Evolutionary conservation across 1,140 invertebrate species (phyloP).

Genomic region (Leptinotarsa defecta): DNA sequence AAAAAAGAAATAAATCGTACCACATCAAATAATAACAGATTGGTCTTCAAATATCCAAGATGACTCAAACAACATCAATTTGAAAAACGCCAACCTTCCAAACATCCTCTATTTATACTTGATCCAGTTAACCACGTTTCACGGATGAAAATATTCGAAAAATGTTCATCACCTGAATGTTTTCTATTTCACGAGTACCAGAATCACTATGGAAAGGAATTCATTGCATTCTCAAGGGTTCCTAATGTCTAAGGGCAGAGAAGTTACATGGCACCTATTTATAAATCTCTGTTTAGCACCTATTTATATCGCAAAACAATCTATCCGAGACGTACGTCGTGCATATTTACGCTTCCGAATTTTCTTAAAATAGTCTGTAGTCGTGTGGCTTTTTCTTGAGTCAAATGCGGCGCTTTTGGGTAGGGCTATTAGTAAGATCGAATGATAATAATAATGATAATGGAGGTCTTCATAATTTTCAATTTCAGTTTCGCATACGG

Average conservation of each 20-base stretch:
- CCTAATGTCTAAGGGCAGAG: background rate
- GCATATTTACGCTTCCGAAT: slow-evolving; percentile 43
- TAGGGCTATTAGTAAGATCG: no score
- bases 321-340: slow-evolving; percentile 38
- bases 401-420: background rate
- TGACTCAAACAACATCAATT: no score
- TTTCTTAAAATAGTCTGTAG: slow-evolving; percentile 41
- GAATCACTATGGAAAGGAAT: background rate
- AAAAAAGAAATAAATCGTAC: no score
- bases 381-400: slow-evolving; percentile 26
- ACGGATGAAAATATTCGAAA: background rate
- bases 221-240: background rate
- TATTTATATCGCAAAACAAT: slow-evolving; percentile 43
- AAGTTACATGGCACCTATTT: background rate
- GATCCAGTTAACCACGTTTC: background rate
- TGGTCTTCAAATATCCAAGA: no score
- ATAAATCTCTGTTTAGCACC: slow-evolving; percentile 40
- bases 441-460: no score
- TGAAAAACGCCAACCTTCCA: no score
- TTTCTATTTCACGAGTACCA: background rate
- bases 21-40: no score
- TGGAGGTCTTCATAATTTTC: no score
- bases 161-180: slow-evolving; percentile 3
- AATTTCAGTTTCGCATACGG: no score
- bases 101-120: background rate